Conservation (phyloP, 2,888 invertebrate genomes). For the Tyria jacobaeae region DNA sequence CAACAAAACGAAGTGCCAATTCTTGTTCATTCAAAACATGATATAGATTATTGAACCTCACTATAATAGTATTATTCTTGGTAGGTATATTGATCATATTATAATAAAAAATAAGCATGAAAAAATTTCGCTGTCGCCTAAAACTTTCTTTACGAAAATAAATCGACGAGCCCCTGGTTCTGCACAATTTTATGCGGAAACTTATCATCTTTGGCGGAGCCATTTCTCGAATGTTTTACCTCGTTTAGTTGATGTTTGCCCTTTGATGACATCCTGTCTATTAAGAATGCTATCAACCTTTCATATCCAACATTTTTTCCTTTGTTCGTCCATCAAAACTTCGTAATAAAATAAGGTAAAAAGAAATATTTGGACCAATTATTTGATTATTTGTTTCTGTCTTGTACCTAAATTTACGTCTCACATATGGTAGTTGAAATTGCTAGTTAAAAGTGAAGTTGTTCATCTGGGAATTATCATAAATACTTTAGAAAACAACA, state of each 20-base stretch:
- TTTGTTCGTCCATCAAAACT: slow-evolving; percentile 41
- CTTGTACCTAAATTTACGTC: too few species aligned
- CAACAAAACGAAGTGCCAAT: too few species aligned
- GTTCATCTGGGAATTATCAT: too few species aligned
- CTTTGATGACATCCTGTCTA: slow-evolving; percentile 65
- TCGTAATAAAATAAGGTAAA: slow-evolving; percentile 33
- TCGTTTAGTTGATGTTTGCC: slow-evolving; percentile 71
- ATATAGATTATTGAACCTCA: too few species aligned
- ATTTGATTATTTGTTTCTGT: slow-evolving; percentile 22
- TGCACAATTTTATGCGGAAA: slow-evolving; percentile 62
- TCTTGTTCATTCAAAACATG: too few species aligned
- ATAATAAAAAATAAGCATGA: background rate
- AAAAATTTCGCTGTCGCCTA: slow-evolving; percentile 3
- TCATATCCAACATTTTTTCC: slow-evolving; percentile 39
- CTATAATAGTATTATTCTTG: background rate
- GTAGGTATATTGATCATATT: too few species aligned
- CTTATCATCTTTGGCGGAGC: slow-evolving; percentile 69
- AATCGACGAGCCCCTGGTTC: slow-evolving; percentile 30
- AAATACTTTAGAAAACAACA: too few species aligned
- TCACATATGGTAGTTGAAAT: background rate
- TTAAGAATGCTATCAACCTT: slow-evolving; percentile 49
- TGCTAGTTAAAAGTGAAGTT: background rate
- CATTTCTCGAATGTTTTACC: slow-evolving; percentile 72
- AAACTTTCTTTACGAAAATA: slow-evolving; percentile 17
- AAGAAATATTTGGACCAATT: slow-evolving; percentile 40